A percentile compares a stretch with the other conserved stretches of the same genome.
Conservation (phyloP, 2,797 vertebrate genomes). For the Ambastaia sidthimunki region DNA sequence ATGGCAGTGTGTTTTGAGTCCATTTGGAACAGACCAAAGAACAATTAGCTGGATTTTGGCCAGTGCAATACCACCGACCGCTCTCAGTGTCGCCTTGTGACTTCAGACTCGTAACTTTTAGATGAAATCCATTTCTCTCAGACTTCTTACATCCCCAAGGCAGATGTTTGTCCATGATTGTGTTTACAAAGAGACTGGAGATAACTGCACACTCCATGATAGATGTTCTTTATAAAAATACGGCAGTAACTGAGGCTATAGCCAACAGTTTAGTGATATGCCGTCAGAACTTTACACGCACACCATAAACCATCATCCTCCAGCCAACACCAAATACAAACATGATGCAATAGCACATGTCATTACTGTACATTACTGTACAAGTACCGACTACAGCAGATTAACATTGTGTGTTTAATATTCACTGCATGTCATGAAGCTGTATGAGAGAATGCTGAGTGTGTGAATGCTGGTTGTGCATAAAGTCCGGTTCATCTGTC, state of each 20-base stretch:
- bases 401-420: no score
- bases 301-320: not conserved
- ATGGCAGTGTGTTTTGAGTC: constrained; percentile 7
- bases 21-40: constrained; percentile 11
- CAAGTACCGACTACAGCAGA: no score
- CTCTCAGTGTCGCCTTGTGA: not conserved
- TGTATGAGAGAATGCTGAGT: no score
- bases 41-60: constrained; percentile 44
- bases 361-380: no score
- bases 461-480: constrained; percentile 20
- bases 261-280: constrained; percentile 12
- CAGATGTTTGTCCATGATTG: constrained; percentile 58
- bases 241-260: not conserved
- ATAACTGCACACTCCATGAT: constrained; percentile 32
- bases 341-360: no score
- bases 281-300: not conserved
- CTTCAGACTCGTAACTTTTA: constrained; percentile 41
- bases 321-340: not conserved
- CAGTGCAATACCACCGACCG: constrained; percentile 2
- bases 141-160: constrained; percentile 31
- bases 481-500: not conserved
- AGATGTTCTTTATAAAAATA: constrained; percentile 38
- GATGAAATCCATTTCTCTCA: constrained; percentile 44
- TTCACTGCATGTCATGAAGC: no score
- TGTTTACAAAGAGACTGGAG: constrained; percentile 28